A percentile compares a stretch with the other conserved stretches of the same genome.
Evolutionary conservation across 2,888 invertebrate genomes (phyloP).

Genomic region (Mimachlamys varia): DNA sequence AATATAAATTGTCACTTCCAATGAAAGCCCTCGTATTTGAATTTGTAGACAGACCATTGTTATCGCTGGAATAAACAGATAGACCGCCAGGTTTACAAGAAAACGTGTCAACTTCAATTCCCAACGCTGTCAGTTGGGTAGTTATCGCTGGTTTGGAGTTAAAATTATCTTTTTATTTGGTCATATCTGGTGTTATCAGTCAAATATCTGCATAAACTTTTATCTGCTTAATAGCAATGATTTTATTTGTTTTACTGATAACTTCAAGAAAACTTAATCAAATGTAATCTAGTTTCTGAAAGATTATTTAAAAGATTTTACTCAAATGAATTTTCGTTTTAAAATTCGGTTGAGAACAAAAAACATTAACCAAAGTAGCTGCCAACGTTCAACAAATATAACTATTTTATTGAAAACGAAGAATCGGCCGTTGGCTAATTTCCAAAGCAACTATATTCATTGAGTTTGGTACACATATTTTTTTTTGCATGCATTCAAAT

Average conservation of each 20-base stretch:
- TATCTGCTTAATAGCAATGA: background rate
- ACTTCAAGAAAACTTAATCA: background rate
- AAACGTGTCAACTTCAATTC: constrained; percentile 15
- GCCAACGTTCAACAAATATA: background rate
- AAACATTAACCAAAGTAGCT: background rate
- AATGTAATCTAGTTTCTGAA: background rate
- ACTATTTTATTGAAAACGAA: background rate
- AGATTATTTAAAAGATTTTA: background rate
- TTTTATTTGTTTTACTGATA: constrained; percentile 1
- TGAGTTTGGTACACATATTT: no score
- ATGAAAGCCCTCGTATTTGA: background rate
- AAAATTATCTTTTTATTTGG: background rate
- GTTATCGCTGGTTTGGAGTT: background rate
- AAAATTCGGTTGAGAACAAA: background rate
- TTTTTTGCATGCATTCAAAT: no score
- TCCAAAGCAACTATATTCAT: no score
- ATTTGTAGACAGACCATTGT: background rate
- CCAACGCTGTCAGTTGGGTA: background rate
- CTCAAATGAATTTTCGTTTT: background rate
- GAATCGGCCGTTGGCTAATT: no score
- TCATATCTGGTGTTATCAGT: background rate
- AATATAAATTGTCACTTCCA: background rate
- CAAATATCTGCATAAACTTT: background rate
- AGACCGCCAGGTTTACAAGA: background rate
- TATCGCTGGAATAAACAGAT: background rate